Conservation (phyloP, 2,113 vertebrate species). For the Pyrgilauda ruficollis region DNA sequence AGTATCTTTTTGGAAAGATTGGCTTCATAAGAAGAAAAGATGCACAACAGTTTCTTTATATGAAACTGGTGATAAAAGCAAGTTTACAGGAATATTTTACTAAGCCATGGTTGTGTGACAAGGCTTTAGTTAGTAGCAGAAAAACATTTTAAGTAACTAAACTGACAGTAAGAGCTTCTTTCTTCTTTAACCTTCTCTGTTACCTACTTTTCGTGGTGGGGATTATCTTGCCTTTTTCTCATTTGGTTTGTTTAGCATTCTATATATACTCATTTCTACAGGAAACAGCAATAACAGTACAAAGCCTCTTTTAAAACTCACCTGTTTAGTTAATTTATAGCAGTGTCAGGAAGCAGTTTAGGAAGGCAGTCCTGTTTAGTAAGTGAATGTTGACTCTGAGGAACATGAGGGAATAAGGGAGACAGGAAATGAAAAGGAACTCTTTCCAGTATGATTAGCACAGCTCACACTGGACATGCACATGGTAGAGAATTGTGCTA, state of each 20-base stretch:
- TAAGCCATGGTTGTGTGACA: not conserved
- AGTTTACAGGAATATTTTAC: not conserved
- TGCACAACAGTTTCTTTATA: not conserved
- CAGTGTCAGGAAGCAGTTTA: not conserved
- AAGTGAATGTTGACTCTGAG: not conserved
- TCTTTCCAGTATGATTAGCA: not conserved
- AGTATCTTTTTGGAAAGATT: not conserved
- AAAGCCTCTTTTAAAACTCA: not conserved
- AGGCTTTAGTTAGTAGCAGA: not conserved
- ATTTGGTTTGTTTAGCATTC: not conserved
- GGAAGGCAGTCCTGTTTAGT: not conserved
- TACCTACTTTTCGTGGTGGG: not conserved
- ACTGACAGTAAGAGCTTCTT: not conserved
- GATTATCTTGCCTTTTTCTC: not conserved
- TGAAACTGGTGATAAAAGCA: not conserved
- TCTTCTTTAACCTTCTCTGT: not conserved
- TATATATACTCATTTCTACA: not conserved
- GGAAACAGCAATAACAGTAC: not conserved
- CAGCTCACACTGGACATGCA: not conserved
- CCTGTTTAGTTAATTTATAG: not conserved
- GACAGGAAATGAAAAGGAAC: not conserved
- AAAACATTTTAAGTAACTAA: not conserved
- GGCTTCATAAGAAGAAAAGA: not conserved
- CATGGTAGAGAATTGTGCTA: not conserved
- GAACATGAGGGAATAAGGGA: not conserved